phyloP scores from a whole-genome alignment of 2,113 vertebrate genomes.

The Crotophaga sulcirostris region DNA sequence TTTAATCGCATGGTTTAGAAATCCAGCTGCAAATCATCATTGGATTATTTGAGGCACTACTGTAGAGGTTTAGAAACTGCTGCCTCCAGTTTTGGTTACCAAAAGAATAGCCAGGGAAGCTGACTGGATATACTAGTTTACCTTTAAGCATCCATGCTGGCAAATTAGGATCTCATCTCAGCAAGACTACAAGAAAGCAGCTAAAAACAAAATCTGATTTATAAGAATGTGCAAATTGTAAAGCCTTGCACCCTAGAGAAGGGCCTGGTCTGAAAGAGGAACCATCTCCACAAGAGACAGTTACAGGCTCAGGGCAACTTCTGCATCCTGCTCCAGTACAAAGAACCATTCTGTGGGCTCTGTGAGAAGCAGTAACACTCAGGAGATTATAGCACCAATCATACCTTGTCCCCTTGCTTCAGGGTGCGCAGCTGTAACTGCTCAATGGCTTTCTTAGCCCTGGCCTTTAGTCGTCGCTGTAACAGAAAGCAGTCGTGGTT shows the following conservation, averaged over 20 bases:
- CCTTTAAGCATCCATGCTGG: background rate
- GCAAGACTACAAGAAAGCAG: background rate
- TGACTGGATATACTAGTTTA: background rate
- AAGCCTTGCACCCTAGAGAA: background rate
- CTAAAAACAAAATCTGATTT: background rate
- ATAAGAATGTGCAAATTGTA: background rate
- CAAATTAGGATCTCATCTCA: background rate
- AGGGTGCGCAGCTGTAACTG: constrained; percentile 84
- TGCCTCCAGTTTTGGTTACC: background rate
- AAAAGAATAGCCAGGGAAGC: background rate
- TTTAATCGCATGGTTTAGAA: background rate
- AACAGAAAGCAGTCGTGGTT: constrained; percentile 29
- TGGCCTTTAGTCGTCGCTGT: constrained; percentile 83
- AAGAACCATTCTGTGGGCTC: background rate
- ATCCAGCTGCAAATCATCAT: background rate
- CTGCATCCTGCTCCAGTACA: background rate
- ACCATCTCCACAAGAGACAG: background rate
- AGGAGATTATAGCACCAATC: background rate
- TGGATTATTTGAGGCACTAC: background rate
- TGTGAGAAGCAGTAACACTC: fast-evolving
- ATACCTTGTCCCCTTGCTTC: constrained; percentile 86
- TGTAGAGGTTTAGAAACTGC: background rate
- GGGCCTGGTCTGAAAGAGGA: background rate
- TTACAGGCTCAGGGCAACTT: background rate
- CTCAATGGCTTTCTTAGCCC: constrained; percentile 87